phyloP scores from a whole-genome alignment of 2,888 invertebrate species.

The Dasysyrphus tricinctus region DNA sequence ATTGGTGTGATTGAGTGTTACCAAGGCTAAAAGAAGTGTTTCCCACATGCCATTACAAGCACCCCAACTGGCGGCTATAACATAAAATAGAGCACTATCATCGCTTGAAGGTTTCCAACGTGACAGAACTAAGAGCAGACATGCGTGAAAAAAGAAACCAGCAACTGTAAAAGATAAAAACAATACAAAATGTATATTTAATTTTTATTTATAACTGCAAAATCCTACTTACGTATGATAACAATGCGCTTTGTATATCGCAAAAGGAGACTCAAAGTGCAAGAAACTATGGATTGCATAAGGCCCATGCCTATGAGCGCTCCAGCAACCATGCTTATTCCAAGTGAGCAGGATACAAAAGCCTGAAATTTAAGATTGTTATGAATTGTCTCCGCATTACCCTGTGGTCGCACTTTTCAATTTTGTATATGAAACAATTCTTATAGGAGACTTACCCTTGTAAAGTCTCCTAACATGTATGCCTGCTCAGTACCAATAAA shows the following conservation, averaged over 20 bases:
- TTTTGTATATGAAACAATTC: too few species aligned
- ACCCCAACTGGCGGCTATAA: conserved; percentile 93
- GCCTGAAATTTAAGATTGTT: conserved; percentile 85
- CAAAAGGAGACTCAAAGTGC: conserved; percentile 91
- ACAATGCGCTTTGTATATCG: conserved; percentile 89
- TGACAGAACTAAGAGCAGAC: conserved; percentile 89
- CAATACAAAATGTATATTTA: neutral
- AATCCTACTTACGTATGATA: conserved; percentile 86
- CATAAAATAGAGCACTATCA: conserved; percentile 91
- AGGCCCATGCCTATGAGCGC: conserved; percentile 90
- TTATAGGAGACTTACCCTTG: conserved; percentile 85
- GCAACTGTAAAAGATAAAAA: conserved; percentile 85
- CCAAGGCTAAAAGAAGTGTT: conserved; percentile 85
- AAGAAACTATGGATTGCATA: conserved; percentile 90
- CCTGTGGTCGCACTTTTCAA: too few species aligned
- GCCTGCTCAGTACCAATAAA: conserved; percentile 94
- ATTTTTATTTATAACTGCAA: neutral
- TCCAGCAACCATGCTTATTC: conserved; percentile 89
- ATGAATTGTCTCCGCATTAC: too few species aligned
- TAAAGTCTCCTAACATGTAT: conserved; percentile 92
- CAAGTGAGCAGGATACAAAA: conserved; percentile 92
- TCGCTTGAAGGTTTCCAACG: conserved; percentile 92
- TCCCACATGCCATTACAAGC: conserved; percentile 95
- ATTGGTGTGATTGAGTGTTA: conserved; percentile 82
- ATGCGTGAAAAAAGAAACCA: conserved; percentile 92